Conservation (phyloP, 2,888 invertebrate genomes). For the Tipula unca region DNA sequence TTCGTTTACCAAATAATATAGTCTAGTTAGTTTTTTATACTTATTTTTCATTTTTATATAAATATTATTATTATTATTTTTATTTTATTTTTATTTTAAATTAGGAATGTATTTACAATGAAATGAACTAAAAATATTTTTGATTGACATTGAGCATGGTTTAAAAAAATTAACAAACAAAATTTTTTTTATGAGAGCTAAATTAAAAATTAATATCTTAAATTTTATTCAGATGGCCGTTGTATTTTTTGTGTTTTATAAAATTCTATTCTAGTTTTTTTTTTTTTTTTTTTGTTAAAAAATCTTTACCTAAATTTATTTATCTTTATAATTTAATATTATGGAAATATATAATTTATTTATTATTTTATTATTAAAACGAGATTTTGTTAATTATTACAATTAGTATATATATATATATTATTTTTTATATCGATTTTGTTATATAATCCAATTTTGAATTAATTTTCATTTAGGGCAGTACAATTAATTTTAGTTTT, state of each 20-base stretch:
- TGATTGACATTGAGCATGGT: slow-evolving; percentile 14
- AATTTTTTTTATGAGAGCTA: background rate
- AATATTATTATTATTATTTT: background rate
- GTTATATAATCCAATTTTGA: background rate
- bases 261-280: background rate
- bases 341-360: background rate
- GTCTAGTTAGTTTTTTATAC: background rate
- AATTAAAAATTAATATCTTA: background rate
- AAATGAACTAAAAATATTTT: background rate
- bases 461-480: background rate
- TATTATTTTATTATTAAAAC: background rate
- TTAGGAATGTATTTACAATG: background rate
- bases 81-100: background rate
- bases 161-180: background rate
- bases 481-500: background rate
- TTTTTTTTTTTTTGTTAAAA: background rate
- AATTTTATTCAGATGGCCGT: slow-evolving; percentile 8
- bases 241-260: slow-evolving; percentile 9
- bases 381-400: background rate
- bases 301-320: background rate
- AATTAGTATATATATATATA: background rate
- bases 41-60: background rate
- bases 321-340: background rate
- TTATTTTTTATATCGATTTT: background rate
- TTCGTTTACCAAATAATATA: slow-evolving; percentile 14